Evolutionary conservation across 1,140 invertebrate species (phyloP), one percentile per base, ranked within the genome.

Genomic region (Megalonaias nervosa): DNA sequence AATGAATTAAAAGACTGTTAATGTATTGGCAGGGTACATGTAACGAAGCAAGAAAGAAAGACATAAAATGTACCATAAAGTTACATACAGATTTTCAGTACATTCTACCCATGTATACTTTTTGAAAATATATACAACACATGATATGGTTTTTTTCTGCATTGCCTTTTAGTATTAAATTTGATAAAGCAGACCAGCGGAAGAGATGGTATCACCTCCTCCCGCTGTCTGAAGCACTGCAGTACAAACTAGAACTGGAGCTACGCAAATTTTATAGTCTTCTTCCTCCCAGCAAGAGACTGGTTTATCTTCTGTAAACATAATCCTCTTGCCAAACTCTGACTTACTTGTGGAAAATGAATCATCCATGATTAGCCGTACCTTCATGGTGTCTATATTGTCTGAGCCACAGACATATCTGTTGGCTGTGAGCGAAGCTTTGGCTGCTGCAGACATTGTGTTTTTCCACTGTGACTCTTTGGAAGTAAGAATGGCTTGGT

Each of bases 191-290:
- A 97, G 89, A 23, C 95, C 96, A 14, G 96, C 95, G 57, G 95
- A 95, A 1, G 96, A 97, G 75, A 97, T 96, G 85, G 97, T 97
- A 88, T 97, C 96, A 2, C 96, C 96, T 17, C 95, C 96, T 1
- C 96, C 96, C 0, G 94, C 96, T 19, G 96, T 97, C 84, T 97
- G 94, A 65, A 94, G 93, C 3, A 95, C 95, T 81, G 95, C 91
- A 0, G 95, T 96, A 84, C 96, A 97, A 0, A 97, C 95, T 11
- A 97, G 89, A 5, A 96, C 95, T 2, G 96, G 96, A 1, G 96
- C 95, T 1, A 97, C 93, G 89, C 96, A 97, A 59, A 97, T 93
- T 80, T 95, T 91, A 14, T 95, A 92, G 64, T 92, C 86, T 26
- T 88, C 87, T 88, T 97, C 96, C 2, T 94, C 92, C 96, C 96